Evolutionary conservation across 2,113 vertebrate species (phyloP), one percentile per base, ranked within the genome.

Genomic region (Trinectes maculatus): DNA sequence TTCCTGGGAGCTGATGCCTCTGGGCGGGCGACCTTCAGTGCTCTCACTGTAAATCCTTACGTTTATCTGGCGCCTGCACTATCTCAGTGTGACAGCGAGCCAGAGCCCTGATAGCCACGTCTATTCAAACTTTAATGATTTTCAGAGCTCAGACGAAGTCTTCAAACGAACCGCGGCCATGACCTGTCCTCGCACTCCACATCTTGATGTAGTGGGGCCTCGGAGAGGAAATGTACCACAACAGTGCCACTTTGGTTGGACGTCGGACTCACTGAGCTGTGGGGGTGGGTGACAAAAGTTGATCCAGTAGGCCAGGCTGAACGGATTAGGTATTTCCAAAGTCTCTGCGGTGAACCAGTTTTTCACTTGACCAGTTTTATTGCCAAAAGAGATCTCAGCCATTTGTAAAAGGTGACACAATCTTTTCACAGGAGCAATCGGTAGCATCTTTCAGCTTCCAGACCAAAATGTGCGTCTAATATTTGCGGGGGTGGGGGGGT

Each of bases 81-180:
- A 56, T 63, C 73, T 75, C 65, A 33, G 34, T 19, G 42, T 52
- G 66, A 63, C 59, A 66, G 42, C 9, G 46, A 80, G 64, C 52
- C 54, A 0, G 8, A 44, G 75, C 72, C 58, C 55, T 71, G 60
- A 80, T 55, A 36, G 49, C 0, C 28, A 52, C 61, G 59, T 56
- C 49, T 69, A 66, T 79, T 85, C 63, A 87, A 78, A 84, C 47
- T 70, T 53, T 63, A 52, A 85, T 83, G 60, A 78, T 71, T 64
- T 68, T 1, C 52, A 31, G 53, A 42, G 64, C 53, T 82, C 66
- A 72, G 10, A 6, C 37, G 65, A 55, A 73, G 61, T 80, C 75
- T 44, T 60, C 1, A 1, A 46, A 68, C 46, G 34, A 72, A 31
- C 9, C 1, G 15, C 13, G 26, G 54, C 29, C 8, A 1, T 26